phyloP scores from a whole-genome alignment of 2,888 invertebrate species.

The Drosophila longiperda region DNA sequence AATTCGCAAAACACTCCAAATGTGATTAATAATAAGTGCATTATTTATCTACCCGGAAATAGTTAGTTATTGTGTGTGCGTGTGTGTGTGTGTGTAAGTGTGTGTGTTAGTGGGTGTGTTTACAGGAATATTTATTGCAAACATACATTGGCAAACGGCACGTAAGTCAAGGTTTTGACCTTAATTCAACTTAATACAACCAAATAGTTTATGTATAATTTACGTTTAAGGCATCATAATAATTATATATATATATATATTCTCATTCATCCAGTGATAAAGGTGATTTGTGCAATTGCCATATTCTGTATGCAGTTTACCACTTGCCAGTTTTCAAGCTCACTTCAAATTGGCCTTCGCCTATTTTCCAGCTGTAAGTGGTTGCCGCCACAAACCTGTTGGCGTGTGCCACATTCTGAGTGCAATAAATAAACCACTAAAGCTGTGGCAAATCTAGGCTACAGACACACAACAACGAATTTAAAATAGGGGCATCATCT shows the following conservation, averaged over 20 bases:
- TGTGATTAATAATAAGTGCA: background rate
- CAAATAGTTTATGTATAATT: background rate
- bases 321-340: conserved; percentile 8
- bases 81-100: background rate
- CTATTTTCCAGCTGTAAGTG: conserved; percentile 45
- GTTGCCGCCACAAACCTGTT: conserved; percentile 48
- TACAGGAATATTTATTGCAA: background rate
- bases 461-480: background rate
- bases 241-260: background rate
- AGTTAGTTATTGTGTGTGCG: conserved; percentile 2
- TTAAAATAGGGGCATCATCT: background rate
- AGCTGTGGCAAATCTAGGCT: conserved; percentile 25
- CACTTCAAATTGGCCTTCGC: conserved; percentile 65
- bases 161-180: conserved; percentile 22
- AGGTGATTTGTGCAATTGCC: conserved; percentile 1
- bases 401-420: conserved; percentile 60
- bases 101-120: background rate
- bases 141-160: background rate
- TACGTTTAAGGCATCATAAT: background rate
- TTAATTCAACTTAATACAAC: background rate
- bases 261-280: background rate
- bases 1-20: background rate
- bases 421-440: conserved; percentile 58
- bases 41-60: background rate
- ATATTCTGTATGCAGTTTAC: conserved; percentile 33